Conservation (phyloP, 2,113 vertebrate species). For the Clarias batrachus region DNA sequence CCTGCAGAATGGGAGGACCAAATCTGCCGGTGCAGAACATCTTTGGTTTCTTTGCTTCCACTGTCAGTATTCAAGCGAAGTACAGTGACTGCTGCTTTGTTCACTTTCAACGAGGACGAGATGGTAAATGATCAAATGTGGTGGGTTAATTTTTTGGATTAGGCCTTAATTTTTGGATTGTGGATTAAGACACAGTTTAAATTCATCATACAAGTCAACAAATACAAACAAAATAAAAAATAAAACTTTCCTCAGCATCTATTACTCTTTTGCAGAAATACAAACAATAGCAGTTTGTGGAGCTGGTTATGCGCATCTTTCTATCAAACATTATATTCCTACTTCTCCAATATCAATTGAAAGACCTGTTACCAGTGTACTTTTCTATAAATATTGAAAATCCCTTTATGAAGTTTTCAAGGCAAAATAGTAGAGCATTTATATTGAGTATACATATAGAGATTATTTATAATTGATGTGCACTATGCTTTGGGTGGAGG, state of each 20-base stretch:
- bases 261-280: background rate
- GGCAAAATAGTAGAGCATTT: background rate
- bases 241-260: background rate
- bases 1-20: conserved; percentile 28
- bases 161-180: background rate
- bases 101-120: background rate
- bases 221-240: background rate
- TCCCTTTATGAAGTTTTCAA: background rate
- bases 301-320: background rate
- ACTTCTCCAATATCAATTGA: background rate
- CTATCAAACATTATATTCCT: background rate
- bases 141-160: background rate
- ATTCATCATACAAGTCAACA: background rate
- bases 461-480: no score
- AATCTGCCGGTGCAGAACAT: conserved; percentile 10
- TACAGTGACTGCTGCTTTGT: background rate
- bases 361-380: background rate
- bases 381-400: background rate
- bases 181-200: background rate
- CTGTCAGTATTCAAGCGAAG: background rate
- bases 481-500: no score
- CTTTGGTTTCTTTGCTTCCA: conserved; percentile 12
- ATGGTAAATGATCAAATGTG: background rate
- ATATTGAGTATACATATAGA: no score
- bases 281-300: background rate